phyloP scores from a whole-genome alignment of 2,797 vertebrate genomes.

The Spheniscus humboldti region DNA sequence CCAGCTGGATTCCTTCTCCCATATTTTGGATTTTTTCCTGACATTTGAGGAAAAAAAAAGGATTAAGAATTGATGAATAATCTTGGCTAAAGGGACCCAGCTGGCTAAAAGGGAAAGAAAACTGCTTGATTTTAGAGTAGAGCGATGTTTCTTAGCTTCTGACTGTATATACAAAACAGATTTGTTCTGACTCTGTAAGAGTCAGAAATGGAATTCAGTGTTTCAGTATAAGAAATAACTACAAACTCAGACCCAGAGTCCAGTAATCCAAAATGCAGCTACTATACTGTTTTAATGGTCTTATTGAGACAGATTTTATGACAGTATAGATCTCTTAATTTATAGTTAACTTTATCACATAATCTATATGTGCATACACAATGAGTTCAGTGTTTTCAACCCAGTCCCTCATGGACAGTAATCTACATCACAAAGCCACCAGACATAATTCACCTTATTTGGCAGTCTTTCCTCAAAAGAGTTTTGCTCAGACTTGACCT shows the following conservation, averaged over 20 bases:
- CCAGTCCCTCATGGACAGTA: not conserved
- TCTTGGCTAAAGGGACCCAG: not conserved
- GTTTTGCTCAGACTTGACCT: not conserved
- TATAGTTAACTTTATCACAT: conserved; percentile 2
- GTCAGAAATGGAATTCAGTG: not conserved
- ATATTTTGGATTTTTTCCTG: conserved; percentile 18
- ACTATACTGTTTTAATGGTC: not conserved
- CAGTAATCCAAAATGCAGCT: not conserved
- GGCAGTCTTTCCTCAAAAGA: not conserved
- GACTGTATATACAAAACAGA: not conserved
- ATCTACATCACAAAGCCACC: not conserved
- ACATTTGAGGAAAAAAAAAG: not conserved
- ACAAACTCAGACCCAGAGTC: not conserved
- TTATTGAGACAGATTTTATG: not conserved
- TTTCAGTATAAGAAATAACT: not conserved
- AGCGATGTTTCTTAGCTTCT: not conserved
- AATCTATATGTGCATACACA: not conserved
- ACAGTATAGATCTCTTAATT: not conserved
- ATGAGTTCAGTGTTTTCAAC: not conserved
- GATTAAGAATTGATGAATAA: not conserved
- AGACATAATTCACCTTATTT: conserved; percentile 4
- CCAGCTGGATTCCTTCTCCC: not conserved
- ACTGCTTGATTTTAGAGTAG: not conserved
- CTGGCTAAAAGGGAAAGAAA: not conserved
- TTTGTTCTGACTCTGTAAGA: not conserved